Conservation (phyloP, 2,113 vertebrate species). For the Guaruba guarouba region DNA sequence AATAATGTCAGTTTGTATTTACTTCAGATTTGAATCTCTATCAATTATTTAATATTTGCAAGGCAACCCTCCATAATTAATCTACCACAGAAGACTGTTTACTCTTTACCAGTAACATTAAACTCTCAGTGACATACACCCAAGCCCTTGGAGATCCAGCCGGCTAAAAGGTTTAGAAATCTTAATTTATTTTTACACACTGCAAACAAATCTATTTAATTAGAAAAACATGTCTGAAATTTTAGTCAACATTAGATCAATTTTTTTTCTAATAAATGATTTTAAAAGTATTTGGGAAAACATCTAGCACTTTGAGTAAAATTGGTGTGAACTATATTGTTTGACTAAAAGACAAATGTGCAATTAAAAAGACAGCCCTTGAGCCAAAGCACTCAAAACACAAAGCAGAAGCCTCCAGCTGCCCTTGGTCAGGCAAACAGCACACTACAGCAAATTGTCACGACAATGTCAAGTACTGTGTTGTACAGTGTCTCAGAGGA, state of each 20-base stretch:
- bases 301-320: background rate
- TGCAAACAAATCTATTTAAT: conserved; percentile 47
- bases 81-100: conserved; percentile 16
- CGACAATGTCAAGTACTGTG: background rate
- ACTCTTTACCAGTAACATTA: conserved; percentile 28
- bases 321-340: background rate
- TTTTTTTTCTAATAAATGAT: background rate
- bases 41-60: conserved; percentile 20
- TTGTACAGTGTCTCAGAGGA: background rate
- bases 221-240: conserved; percentile 4
- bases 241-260: background rate
- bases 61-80: background rate
- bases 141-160: background rate
- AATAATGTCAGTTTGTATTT: background rate
- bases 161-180: background rate
- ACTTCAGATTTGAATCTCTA: background rate
- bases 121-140: background rate
- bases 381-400: background rate
- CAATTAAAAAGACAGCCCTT: background rate
- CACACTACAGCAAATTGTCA: background rate
- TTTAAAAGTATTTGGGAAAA: background rate
- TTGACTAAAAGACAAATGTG: background rate
- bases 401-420: background rate
- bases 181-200: conserved; percentile 12
- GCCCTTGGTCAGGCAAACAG: background rate